Percentiles rank a stretch among this genome's conserved stretches.
Conservation (phyloP, 1,140 invertebrate genomes). For the Microplitis mediator region DNA sequence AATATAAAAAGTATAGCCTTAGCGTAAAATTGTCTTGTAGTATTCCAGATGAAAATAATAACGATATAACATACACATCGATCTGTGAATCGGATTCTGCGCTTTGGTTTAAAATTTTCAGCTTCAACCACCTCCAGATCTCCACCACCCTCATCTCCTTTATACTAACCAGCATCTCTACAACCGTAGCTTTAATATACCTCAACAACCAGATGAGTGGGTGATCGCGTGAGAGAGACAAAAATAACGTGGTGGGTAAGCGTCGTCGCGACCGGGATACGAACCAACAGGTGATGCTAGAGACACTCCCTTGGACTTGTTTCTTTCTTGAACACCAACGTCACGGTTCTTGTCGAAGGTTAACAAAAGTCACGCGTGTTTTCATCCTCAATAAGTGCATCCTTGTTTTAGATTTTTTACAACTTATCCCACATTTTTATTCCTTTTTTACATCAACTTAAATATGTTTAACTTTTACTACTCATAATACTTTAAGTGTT, state of each 20-base stretch:
- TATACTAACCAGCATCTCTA: too few species aligned
- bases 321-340: background rate
- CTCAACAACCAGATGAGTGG: background rate
- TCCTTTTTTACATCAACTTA: too few species aligned
- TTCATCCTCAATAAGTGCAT: background rate
- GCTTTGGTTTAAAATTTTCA: background rate
- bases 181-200: too few species aligned
- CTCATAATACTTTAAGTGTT: too few species aligned
- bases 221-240: constrained; percentile 16
- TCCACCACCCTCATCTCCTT: too few species aligned
- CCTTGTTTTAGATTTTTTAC: too few species aligned
- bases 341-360: background rate
- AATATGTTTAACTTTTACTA: too few species aligned
- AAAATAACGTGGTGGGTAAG: constrained; percentile 21
- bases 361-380: background rate
- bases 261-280: constrained; percentile 39
- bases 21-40: background rate
- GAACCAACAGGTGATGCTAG: constrained; percentile 56
- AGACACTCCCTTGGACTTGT: constrained; percentile 47
- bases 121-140: background rate
- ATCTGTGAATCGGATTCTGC: constrained; percentile 36
- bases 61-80: constrained; percentile 48
- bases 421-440: too few species aligned
- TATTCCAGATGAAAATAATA: background rate
- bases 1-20: background rate